Evolutionary conservation across 2,113 vertebrate genomes (phyloP).

Genomic region (Gadus chalcogrammus): DNA sequence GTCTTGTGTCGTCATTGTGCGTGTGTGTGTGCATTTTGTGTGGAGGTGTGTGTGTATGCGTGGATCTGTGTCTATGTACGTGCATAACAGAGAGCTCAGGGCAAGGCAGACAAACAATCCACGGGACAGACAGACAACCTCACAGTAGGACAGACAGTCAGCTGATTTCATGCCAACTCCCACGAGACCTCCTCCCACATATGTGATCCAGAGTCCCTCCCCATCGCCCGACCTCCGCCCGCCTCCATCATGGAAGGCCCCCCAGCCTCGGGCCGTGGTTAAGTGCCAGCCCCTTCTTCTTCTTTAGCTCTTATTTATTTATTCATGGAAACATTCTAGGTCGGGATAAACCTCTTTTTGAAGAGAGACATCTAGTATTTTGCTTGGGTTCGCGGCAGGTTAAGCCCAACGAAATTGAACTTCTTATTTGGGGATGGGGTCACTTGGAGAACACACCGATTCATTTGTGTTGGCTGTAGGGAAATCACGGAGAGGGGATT

Average conservation of each 20-base stretch:
- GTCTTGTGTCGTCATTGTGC: not conserved
- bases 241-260: conserved; percentile 28
- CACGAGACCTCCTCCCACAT: conserved; percentile 23
- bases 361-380: conserved; percentile 24
- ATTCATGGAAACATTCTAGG: conserved; percentile 48
- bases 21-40: conserved; percentile 16
- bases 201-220: not conserved
- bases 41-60: conserved; percentile 12
- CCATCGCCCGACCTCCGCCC: conserved; percentile 2
- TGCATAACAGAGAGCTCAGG: not conserved
- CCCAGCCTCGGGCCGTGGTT: conserved; percentile 2
- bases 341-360: conserved; percentile 34
- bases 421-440: conserved; percentile 17
- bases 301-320: conserved; percentile 19
- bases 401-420: conserved; percentile 23
- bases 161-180: conserved; percentile 2
- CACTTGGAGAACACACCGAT: not conserved
- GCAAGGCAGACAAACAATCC: conserved; percentile 2
- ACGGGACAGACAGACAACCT: not conserved
- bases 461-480: conserved; percentile 5
- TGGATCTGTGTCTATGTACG: conserved; percentile 6
- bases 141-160: not conserved
- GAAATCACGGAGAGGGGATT: conserved; percentile 9
- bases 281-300: conserved; percentile 17
- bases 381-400: conserved; percentile 12